A percentile compares a stretch with the other conserved stretches of the same genome.
Evolutionary conservation across 2,113 vertebrate species (phyloP).

Genomic region (Menidia beryllina): DNA sequence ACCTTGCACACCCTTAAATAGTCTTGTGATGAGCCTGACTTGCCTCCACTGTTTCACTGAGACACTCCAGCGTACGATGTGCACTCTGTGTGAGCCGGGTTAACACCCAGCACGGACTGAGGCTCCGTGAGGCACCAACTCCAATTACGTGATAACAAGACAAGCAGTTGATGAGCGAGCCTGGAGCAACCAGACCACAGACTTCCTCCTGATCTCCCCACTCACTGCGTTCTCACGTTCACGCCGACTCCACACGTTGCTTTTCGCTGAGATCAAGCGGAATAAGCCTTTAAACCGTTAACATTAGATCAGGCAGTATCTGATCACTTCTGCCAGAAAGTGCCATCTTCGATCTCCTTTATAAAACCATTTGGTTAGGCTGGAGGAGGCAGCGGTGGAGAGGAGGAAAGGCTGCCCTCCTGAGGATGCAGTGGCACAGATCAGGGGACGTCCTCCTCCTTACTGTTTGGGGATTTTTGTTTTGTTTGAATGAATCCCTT

Average conservation of each 20-base stretch:
- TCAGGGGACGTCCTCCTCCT: slow-evolving; percentile 6
- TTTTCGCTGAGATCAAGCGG: slow-evolving; percentile 27
- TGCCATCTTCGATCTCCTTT: slow-evolving; percentile 49
- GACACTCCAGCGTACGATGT: neutral
- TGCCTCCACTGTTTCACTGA: neutral
- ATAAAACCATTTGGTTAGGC: slow-evolving; percentile 20
- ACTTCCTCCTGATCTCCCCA: slow-evolving; percentile 15
- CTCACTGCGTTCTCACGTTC: slow-evolving; percentile 1
- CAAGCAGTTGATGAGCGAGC: slow-evolving; percentile 14
- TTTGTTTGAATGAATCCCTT: neutral
- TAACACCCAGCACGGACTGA: slow-evolving; percentile 2
- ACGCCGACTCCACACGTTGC: slow-evolving; percentile 3
- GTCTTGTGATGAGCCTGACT: neutral
- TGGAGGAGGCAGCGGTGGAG: slow-evolving; percentile 20
- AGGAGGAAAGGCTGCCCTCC: slow-evolving; percentile 65
- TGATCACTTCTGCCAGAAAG: slow-evolving; percentile 40
- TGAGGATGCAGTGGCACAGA: slow-evolving; percentile 25
- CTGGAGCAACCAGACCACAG: slow-evolving; percentile 5
- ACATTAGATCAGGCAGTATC: slow-evolving; percentile 29
- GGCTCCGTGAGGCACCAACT: neutral
- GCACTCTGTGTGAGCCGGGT: neutral
- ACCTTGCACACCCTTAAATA: neutral
- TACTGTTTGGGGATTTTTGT: neutral
- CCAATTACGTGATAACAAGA: slow-evolving; percentile 25
- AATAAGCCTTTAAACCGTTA: slow-evolving; percentile 16